A percentile compares a stretch with the other conserved stretches of the same genome.
These are phyloP conservation scores for Tachypleus tridentatus DNA, from an alignment of 1,140 invertebrate genomes.

Conservation along the genomic window DNA sequence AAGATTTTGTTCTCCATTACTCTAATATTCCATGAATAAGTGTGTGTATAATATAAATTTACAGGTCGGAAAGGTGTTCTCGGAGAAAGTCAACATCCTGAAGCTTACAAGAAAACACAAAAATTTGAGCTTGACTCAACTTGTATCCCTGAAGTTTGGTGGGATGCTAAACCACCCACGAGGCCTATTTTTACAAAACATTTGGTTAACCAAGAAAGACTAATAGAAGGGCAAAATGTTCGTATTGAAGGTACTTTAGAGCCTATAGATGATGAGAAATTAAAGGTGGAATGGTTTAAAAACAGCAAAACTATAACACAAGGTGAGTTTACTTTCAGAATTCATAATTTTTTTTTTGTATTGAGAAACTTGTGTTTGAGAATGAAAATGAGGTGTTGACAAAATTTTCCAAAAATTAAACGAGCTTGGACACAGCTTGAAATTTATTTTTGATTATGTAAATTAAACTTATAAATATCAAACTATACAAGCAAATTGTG, in stretches of 20 bases:
- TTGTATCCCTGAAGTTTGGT: conserved; percentile 66
- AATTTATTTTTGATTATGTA: conserved; percentile 5
- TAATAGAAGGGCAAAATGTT: conserved; percentile 57
- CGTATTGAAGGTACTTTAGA: conserved; percentile 30
- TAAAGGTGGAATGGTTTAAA: conserved; percentile 73
- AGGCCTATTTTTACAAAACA: conserved; percentile 84
- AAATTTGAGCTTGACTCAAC: conserved; percentile 78
- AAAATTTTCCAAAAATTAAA: no score
- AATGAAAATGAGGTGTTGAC: neutral
- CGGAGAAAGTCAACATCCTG: conserved; percentile 66
- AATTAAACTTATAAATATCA: neutral
- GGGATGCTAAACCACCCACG: conserved; percentile 46
- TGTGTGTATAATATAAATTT: conserved; percentile 4
- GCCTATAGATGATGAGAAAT: conserved; percentile 35
- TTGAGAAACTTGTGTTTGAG: neutral
- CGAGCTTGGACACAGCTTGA: neutral
- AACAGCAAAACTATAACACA: conserved; percentile 72
- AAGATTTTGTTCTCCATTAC: no score
- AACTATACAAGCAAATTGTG: no score
- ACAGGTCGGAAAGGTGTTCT: conserved; percentile 53
- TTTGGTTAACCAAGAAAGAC: conserved; percentile 67
- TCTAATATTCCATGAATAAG: no score
- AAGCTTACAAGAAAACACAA: conserved; percentile 79
- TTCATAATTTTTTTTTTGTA: neutral
- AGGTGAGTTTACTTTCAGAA: conserved; percentile 36